Evolutionary conservation across 2,113 vertebrate species (phyloP).

Genomic region (Physeter macrocephalus): DNA sequence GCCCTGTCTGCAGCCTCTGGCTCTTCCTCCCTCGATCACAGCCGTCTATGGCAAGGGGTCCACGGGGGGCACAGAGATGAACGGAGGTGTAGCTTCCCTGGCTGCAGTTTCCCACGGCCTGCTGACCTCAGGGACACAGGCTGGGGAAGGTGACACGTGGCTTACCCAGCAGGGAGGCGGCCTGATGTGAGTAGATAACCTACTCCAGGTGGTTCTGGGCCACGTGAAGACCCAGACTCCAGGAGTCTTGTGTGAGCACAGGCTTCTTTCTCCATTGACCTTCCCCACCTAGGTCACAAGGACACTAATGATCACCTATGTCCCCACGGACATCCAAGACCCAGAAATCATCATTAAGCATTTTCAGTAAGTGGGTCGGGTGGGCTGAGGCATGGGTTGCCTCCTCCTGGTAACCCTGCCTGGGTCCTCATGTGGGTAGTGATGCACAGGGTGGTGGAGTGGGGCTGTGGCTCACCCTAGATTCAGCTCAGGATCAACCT

Average conservation of each 20-base stretch:
- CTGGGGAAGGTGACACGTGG: not conserved
- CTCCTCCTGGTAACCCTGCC: fast-evolving
- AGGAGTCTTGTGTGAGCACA: not conserved
- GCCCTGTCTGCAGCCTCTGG: not conserved
- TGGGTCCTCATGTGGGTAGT: not conserved
- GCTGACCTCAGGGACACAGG: not conserved
- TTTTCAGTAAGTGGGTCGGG: constrained; percentile 88
- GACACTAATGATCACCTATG: constrained; percentile 93
- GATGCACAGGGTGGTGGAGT: not conserved
- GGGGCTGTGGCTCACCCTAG: not conserved
- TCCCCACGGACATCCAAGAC: constrained; percentile 93
- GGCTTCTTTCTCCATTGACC: not conserved
- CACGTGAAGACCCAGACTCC: not conserved
- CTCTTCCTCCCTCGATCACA: not conserved
- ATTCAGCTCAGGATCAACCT: not conserved
- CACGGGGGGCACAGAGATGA: not conserved
- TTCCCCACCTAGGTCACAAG: constrained; percentile 85
- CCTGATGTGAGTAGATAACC: not conserved
- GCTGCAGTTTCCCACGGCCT: not conserved
- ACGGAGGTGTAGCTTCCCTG: not conserved
- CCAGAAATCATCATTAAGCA: constrained; percentile 93
- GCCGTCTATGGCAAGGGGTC: fast-evolving
- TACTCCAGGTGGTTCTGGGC: not conserved
- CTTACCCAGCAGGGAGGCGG: constrained; percentile 68
- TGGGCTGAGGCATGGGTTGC: not conserved